These are phyloP conservation scores for Rhinogobius similis DNA, from an alignment of 2,113 vertebrate genomes.

Conservation along the genomic window DNA sequence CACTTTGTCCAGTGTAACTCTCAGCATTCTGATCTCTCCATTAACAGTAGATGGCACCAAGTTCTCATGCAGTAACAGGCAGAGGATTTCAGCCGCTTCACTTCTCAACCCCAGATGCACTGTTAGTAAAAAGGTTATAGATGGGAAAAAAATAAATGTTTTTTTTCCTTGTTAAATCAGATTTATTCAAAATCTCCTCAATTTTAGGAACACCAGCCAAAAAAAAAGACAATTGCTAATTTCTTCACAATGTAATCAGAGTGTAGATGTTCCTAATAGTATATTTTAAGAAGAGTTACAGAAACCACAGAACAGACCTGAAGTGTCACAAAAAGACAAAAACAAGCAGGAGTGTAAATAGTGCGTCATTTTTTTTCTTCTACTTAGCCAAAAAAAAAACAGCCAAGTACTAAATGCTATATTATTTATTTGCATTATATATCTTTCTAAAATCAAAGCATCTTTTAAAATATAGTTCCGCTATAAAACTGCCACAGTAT, in stretches of 20 bases:
- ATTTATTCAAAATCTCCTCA: slow-evolving; percentile 7
- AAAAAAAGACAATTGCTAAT: neutral
- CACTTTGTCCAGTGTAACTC: neutral
- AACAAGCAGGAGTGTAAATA: neutral
- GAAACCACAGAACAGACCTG: neutral
- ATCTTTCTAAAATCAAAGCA: no score
- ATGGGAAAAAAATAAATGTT: neutral
- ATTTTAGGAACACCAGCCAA: slow-evolving; percentile 15
- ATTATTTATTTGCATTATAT: no score
- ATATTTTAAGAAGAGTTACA: neutral
- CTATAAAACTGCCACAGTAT: neutral
- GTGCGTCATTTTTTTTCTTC: neutral
- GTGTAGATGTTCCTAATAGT: slow-evolving; percentile 14
- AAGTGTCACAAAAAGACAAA: neutral
- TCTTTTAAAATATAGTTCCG: neutral
- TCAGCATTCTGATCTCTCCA: slow-evolving; percentile 48
- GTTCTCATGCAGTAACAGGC: slow-evolving; percentile 58
- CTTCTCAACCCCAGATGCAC: slow-evolving; percentile 20
- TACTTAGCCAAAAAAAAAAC: neutral
- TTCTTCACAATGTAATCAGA: slow-evolving; percentile 8
- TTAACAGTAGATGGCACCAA: slow-evolving; percentile 83
- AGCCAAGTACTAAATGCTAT: neutral
- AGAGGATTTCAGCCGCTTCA: slow-evolving; percentile 28
- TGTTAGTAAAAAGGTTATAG: slow-evolving; percentile 25
- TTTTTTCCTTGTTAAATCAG: slow-evolving; percentile 2